Percentiles rank a stretch among this genome's conserved stretches.
phyloP scores from a whole-genome alignment of 2,113 vertebrate species.

The Axis porcinus region DNA sequence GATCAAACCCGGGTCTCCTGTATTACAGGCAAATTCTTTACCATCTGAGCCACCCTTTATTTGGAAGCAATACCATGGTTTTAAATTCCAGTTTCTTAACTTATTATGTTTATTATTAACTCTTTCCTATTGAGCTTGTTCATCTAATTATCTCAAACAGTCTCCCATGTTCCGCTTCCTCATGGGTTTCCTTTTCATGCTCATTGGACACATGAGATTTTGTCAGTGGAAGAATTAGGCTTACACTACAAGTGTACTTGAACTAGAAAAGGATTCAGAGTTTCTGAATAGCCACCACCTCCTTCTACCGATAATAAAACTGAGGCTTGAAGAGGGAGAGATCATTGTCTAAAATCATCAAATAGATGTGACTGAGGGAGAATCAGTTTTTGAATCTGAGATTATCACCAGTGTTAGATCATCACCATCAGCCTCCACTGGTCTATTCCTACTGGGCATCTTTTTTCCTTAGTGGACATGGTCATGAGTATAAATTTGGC shows the following conservation, averaged over 20 bases:
- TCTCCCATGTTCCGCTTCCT: constrained; percentile 13
- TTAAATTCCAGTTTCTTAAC: constrained; percentile 48
- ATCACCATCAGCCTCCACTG: not conserved
- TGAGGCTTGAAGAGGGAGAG: not conserved
- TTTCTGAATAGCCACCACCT: not conserved
- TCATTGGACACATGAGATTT: constrained; percentile 55
- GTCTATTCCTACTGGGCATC: not conserved
- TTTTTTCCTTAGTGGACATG: not conserved
- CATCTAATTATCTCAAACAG: constrained; percentile 47
- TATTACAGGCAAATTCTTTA: not conserved
- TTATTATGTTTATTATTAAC: constrained; percentile 41
- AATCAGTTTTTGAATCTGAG: no score
- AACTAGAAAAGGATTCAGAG: not conserved
- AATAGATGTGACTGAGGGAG: not conserved
- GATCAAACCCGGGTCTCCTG: not conserved
- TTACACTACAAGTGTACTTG: not conserved
- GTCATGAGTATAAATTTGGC: not conserved
- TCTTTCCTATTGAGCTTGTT: constrained; percentile 1
- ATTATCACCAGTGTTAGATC: not conserved
- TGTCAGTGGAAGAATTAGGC: constrained; percentile 28
- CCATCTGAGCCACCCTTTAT: not conserved
- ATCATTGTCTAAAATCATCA: not conserved
- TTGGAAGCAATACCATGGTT: not conserved
- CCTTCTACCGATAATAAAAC: not conserved
- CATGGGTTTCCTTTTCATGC: constrained; percentile 35